Evolutionary conservation across 2,113 vertebrate genomes (phyloP).

Genomic region (Hemibagrus wyckioides): DNA sequence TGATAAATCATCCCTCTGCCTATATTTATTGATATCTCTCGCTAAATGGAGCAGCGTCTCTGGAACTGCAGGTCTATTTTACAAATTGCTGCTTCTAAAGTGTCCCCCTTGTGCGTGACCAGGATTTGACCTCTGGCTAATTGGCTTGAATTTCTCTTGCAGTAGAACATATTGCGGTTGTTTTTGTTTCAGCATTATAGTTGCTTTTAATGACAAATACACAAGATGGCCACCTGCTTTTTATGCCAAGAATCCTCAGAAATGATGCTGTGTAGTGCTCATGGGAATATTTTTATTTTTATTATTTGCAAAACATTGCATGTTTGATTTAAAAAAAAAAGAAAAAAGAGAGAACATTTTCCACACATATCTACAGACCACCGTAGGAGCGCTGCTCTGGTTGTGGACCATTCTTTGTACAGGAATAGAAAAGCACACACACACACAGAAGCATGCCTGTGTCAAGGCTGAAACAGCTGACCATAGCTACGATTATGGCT

Average conservation of each 20-base stretch:
- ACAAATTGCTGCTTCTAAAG: slow-evolving; percentile 25
- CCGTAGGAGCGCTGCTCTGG: not conserved
- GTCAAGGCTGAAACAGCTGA: not conserved
- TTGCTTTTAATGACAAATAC: not conserved
- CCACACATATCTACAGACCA: too few species aligned
- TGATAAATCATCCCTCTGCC: slow-evolving; percentile 47
- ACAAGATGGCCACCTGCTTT: not conserved
- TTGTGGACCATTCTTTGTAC: not conserved
- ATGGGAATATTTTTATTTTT: not conserved
- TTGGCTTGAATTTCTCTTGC: not conserved
- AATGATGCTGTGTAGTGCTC: not conserved
- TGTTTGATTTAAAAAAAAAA: not conserved
- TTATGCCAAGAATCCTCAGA: not conserved
- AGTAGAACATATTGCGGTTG: not conserved
- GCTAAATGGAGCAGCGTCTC: slow-evolving; percentile 25
- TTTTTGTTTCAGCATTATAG: not conserved
- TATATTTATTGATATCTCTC: slow-evolving; percentile 58
- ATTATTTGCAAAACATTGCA: not conserved
- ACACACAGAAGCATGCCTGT: not conserved
- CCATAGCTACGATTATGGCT: too few species aligned
- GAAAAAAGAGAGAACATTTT: too few species aligned
- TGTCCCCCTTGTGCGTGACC: slow-evolving; percentile 15
- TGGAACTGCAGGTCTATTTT: slow-evolving; percentile 20
- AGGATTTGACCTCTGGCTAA: slow-evolving; percentile 27
- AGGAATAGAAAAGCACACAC: not conserved